Base-by-base conservation (phyloP, 2,888 invertebrate species). In the Ophion obscuratus region DNA sequence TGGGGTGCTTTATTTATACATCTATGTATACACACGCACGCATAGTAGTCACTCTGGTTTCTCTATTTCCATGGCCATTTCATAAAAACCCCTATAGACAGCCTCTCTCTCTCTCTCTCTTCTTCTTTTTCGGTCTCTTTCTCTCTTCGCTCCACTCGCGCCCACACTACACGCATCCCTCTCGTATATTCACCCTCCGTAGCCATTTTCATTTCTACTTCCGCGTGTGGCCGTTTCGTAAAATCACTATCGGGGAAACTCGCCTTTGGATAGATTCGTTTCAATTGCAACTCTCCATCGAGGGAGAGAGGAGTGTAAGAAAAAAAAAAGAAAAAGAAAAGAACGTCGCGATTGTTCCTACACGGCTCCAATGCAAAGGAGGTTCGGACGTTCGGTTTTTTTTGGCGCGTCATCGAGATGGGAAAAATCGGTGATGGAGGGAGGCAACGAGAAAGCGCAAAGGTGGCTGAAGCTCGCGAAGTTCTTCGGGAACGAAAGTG, bases 401-500 rank as follows among this genome's bases (percentile, higher is more conserved):
- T 57, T 40, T n/a, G n/a, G 59, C 64, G 53, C 59, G 53, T 70
- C 61, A 75, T 68, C 47, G 81, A 68, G 77, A 78, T 78, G 27
- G 57, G 66, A 44, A 67, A 59, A 44, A 44, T 62, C 31, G 73
- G 80, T 66, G 62, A 73, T 57, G 64, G 71, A 66, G 64, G 62
- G 80, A 83, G 75, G 75, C 27, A 76, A 14, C 20, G 57, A 76
- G 74, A 66, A 71, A 68, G 79, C 27, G 53, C 31, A 53, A 81
- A 86, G 83, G 83, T 83, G 75, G 75, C 61, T 68, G 71, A 83
- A 83, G 64, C 73, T 80, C 36, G 73, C 75, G 73, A 86, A 86
- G 81, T 86, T 83, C n/a, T 68, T 20, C 78, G 68, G 74, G 64
- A 77, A 62, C 31, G 47, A 71, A 73, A 67, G 70, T 47, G 59